Base-by-base conservation (phyloP, 2,888 invertebrate genomes). In the Drosophila atripex region DNA sequence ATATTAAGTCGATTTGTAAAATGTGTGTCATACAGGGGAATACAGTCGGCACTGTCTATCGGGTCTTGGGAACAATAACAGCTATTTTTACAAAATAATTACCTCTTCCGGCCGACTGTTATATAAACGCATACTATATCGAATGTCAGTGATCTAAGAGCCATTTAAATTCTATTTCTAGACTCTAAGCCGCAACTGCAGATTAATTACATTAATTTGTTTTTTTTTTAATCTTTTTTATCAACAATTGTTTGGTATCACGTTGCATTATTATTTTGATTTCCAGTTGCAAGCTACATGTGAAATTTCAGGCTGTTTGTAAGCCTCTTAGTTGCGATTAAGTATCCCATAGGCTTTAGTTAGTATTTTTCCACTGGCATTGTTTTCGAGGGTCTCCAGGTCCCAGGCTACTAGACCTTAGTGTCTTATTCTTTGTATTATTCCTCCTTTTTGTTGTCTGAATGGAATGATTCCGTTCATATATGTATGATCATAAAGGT, bases 131-230 rank as follows among this genome's bases (percentile, higher is more conserved):
- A n/a, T n/a, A n/a, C n/a, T n/a, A n/a, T n/a, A n/a, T n/a, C n/a
- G n/a, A 16, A 58, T 4, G 11, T 35, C 32, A n/a, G n/a, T 9
- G 14, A 45, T 8, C 21, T 38, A 14, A 32, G 16, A 39, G 11
- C 4, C 11, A n/a, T 32, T 32, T 28, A 35, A 32, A n/a, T 58
- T 70, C 60, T 71, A 71, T 68, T 68, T 71, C 41, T 52, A 52
- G 38, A 8, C 35, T 47, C 28, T 52, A 23, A 47, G 4, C 32
- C 46, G 60, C 60, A 52, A 38, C 32, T 46, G 46, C 18, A 18
- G 39, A 39, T 71, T 59, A 68, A 59, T 51, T 32, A 59, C 71
- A 41, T 41, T 52, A 47, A 71, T 59, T 59, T 45, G 35, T 28
- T 53, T 52, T 43, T 65, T 45, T 41, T 1, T 16, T n/a, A n/a